These are phyloP conservation scores for Mimas tiliae DNA, from an alignment of 2,888 invertebrate species.

Conservation along the genomic window DNA sequence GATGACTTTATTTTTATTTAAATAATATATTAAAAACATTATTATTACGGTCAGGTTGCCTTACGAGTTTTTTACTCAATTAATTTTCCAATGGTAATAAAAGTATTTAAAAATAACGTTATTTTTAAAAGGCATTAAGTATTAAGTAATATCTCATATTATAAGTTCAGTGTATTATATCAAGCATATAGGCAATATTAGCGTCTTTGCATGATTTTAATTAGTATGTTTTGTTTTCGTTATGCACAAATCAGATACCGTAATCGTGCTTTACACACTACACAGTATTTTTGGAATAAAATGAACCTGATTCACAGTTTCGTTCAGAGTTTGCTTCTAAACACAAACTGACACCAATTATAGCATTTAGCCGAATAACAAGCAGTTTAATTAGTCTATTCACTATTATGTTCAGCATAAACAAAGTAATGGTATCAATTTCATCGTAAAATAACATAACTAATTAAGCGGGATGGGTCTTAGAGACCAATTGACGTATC, in stretches of 20 bases:
- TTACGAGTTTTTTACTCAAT: neutral
- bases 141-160: too few relatives aligned
- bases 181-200: constrained; percentile 8
- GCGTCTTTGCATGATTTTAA: too few relatives aligned
- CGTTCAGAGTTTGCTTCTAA: too few relatives aligned
- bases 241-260: too few relatives aligned
- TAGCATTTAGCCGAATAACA: constrained; percentile 1
- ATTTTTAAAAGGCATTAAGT: too few relatives aligned
- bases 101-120: constrained; percentile 18
- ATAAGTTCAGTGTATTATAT: neutral
- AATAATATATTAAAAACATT: constrained; percentile 7
- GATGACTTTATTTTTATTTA: constrained; percentile 11
- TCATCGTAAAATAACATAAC: constrained; percentile 14
- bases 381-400: neutral
- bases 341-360: neutral
- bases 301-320: too few relatives aligned
- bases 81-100: neutral
- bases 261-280: too few relatives aligned
- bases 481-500: constrained; percentile 23
- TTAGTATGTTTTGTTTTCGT: too few relatives aligned
- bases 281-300: too few relatives aligned
- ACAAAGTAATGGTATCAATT: constrained; percentile 12
- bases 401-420: neutral
- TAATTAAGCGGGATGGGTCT: constrained; percentile 18
- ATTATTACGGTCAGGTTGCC: neutral